Conservation (phyloP, 2,888 invertebrate species). For the Acleris cristana region DNA sequence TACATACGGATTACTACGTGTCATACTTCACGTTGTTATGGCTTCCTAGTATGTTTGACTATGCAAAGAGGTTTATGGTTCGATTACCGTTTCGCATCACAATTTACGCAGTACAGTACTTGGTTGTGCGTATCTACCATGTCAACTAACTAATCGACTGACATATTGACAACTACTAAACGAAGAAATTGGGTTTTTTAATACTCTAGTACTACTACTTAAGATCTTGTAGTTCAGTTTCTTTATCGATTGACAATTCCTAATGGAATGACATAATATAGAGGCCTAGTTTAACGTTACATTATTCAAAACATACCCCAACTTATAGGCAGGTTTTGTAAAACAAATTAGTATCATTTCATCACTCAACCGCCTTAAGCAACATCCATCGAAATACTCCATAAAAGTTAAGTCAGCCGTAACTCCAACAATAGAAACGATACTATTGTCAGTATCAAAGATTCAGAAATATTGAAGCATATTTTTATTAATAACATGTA, state of each 20-base stretch:
- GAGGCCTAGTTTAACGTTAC: conserved; percentile 35
- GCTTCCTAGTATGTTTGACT: conserved; percentile 34
- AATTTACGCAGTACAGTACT: too few species aligned
- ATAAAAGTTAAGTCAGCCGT: conserved; percentile 72
- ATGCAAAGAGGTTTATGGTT: too few species aligned
- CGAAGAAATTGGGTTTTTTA: too few species aligned
- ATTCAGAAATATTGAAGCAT: conserved; percentile 74
- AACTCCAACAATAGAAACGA: conserved; percentile 69
- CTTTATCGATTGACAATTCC: too few species aligned
- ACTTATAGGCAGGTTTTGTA: conserved; percentile 6
- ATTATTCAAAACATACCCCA: conserved; percentile 18
- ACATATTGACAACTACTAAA: too few species aligned
- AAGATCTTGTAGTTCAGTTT: too few species aligned
- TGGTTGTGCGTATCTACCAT: too few species aligned
- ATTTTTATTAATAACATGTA: conserved; percentile 80
- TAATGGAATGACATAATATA: too few species aligned
- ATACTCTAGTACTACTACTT: too few species aligned
- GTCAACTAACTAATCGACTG: too few species aligned
- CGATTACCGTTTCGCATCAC: too few species aligned
- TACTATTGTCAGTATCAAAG: conserved; percentile 74
- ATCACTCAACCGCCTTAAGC: conserved; percentile 34
- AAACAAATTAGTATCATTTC: conserved; percentile 30
- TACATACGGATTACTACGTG: conserved; percentile 67
- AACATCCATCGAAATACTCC: conserved; percentile 51
- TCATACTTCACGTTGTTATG: conserved; percentile 56